A percentile compares a stretch with the other conserved stretches of the same genome.
phyloP scores from a whole-genome alignment of 2,113 vertebrate genomes.

The Cyprinodon brontotheroides region DNA sequence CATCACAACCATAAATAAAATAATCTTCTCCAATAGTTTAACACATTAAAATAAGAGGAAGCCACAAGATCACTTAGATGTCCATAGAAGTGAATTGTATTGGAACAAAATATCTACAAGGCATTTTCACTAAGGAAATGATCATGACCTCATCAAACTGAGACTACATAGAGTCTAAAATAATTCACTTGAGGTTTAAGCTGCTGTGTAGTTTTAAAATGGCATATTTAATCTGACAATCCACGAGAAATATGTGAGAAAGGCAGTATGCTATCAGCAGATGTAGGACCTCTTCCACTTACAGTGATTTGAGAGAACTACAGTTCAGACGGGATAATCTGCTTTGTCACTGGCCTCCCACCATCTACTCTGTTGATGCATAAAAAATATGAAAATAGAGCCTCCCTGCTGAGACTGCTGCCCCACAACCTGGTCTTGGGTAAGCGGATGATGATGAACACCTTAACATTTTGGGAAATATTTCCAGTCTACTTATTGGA shows the following conservation, averaged over 20 bases:
- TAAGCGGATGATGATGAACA: too few species aligned
- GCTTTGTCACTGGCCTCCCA: conserved; percentile 41
- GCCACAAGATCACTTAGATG: background rate
- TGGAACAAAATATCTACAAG: background rate
- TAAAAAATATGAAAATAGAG: conserved; percentile 4
- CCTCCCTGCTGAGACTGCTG: too few species aligned
- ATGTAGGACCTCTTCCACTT: conserved; percentile 47
- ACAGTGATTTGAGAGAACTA: conserved; percentile 57
- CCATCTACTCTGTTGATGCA: conserved; percentile 45
- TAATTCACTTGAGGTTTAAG: conserved; percentile 22
- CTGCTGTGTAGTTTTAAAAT: conserved; percentile 48
- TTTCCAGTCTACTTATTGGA: too few species aligned
- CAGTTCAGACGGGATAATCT: conserved; percentile 60
- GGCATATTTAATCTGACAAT: conserved; percentile 32
- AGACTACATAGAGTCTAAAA: conserved; percentile 19
- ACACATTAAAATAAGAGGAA: background rate
- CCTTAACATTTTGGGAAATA: too few species aligned
- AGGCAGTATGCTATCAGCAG: conserved; percentile 52
- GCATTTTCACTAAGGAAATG: background rate
- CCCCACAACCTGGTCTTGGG: too few species aligned
- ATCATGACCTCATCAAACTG: conserved; percentile 32
- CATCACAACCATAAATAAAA: background rate
- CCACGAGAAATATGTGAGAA: conserved; percentile 3
- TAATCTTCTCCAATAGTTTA: background rate
- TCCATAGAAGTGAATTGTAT: background rate